A percentile compares a stretch with the other conserved stretches of the same genome.
phyloP scores from a whole-genome alignment of 1,140 invertebrate species.

The Magallana angulata region DNA sequence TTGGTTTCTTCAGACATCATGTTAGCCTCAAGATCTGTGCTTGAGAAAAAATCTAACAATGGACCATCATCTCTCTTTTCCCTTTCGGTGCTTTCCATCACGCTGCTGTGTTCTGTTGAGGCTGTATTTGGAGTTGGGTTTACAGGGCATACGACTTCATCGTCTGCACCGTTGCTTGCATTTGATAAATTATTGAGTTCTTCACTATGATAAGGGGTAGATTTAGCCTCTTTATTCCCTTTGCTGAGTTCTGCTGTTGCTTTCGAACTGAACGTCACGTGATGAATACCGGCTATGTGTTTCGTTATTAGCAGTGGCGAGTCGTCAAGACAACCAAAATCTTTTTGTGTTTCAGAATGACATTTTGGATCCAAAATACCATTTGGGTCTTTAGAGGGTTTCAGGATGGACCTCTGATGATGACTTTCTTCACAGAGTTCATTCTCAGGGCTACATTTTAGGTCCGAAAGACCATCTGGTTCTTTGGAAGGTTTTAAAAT shows the following conservation, averaged over 20 bases:
- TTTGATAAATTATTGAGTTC: neutral
- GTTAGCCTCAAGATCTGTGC: neutral
- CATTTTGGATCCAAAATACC: too few species aligned
- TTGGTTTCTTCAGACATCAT: neutral
- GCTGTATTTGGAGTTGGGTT: neutral
- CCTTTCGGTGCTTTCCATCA: neutral
- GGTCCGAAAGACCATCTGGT: neutral
- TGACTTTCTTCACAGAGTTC: too few species aligned
- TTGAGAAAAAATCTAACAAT: neutral
- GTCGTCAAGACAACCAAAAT: too few species aligned
- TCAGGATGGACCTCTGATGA: too few species aligned
- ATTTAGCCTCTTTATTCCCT: neutral
- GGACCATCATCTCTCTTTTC: neutral
- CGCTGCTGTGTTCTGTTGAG: neutral
- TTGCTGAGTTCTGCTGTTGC: slow-evolving; percentile 4
- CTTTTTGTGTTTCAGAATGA: too few species aligned
- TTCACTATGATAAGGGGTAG: neutral
- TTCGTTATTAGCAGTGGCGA: too few species aligned
- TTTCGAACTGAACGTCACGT: neutral
- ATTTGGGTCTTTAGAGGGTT: too few species aligned
- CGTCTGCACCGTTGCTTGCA: neutral
- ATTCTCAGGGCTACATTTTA: neutral
- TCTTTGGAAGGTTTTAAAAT: neutral
- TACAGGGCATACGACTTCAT: neutral
- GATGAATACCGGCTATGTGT: neutral